Percentiles rank a stretch among this genome's conserved stretches.
Evolutionary conservation across 2,113 vertebrate species (phyloP).

Genomic region (Nematolebias whitei): DNA sequence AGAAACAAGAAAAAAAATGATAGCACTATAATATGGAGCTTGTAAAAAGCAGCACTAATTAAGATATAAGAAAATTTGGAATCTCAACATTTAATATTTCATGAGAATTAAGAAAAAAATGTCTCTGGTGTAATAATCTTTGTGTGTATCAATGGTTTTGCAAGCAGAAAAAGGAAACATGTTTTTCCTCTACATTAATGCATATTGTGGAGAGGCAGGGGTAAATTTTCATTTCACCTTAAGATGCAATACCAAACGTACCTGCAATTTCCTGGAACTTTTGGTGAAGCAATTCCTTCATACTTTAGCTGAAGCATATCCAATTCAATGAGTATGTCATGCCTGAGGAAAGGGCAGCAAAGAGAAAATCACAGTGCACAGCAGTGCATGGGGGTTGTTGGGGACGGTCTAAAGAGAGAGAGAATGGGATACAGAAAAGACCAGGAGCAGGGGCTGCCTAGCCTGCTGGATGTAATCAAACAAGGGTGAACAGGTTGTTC

Average conservation of each 20-base stretch:
- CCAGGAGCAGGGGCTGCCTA: conserved; percentile 27
- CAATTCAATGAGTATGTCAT: conserved; percentile 50
- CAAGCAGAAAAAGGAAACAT: background rate
- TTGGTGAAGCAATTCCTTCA: conserved; percentile 59
- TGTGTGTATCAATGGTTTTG: no score
- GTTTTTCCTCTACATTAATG: conserved; percentile 3
- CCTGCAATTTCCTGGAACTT: conserved; percentile 29
- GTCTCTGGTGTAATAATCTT: no score
- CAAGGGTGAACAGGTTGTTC: conserved; percentile 68
- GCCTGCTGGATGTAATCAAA: conserved; percentile 68
- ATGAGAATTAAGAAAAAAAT: background rate
- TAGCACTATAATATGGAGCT: background rate
- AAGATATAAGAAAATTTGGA: no score
- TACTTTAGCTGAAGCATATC: conserved; percentile 60
- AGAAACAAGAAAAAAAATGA: background rate
- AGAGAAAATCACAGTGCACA: conserved; percentile 43
- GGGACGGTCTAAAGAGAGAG: conserved; percentile 32
- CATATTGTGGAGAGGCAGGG: background rate
- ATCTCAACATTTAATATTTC: background rate
- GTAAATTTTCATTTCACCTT: conserved; percentile 25
- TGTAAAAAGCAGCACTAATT: conserved; percentile 21
- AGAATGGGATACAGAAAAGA: conserved; percentile 25
- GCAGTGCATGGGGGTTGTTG: conserved; percentile 4
- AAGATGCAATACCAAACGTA: conserved; percentile 21
- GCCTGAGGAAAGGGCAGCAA: conserved; percentile 32